phyloP scores from a whole-genome alignment of 2,888 invertebrate species.

The Lamproptera curius region DNA sequence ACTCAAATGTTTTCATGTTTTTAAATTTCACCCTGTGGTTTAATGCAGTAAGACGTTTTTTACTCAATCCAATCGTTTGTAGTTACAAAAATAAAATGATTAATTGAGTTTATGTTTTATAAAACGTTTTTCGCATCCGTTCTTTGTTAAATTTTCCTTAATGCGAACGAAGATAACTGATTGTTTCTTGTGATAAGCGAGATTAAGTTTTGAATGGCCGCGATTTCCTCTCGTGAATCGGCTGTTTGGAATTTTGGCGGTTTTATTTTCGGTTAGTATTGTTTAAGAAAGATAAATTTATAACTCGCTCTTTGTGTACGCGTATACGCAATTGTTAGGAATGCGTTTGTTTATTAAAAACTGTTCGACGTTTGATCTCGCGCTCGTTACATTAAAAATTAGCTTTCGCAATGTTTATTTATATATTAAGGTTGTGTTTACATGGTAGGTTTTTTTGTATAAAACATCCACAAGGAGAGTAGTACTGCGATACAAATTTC shows the following conservation, averaged over 20 bases:
- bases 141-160: neutral
- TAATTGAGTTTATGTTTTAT: neutral
- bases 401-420: too few relatives aligned
- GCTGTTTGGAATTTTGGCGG: neutral
- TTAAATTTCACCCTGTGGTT: too few relatives aligned
- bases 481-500: too few relatives aligned
- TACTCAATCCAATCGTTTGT: too few relatives aligned
- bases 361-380: neutral
- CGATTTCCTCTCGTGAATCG: neutral
- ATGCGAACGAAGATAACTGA: neutral
- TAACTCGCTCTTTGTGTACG: neutral
- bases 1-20: too few relatives aligned
- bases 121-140: neutral
- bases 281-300: neutral
- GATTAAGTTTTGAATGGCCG: too few relatives aligned
- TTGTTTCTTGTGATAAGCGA: too few relatives aligned
- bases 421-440: too few relatives aligned
- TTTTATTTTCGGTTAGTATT: neutral
- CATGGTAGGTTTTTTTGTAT: too few relatives aligned
- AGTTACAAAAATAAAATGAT: too few relatives aligned
- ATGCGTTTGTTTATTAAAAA: neutral
- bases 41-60: too few relatives aligned
- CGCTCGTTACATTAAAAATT: neutral
- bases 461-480: too few relatives aligned
- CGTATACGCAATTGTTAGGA: neutral